Base-by-base conservation (phyloP, 2,113 vertebrate genomes). In the Nematolebias whitei region DNA sequence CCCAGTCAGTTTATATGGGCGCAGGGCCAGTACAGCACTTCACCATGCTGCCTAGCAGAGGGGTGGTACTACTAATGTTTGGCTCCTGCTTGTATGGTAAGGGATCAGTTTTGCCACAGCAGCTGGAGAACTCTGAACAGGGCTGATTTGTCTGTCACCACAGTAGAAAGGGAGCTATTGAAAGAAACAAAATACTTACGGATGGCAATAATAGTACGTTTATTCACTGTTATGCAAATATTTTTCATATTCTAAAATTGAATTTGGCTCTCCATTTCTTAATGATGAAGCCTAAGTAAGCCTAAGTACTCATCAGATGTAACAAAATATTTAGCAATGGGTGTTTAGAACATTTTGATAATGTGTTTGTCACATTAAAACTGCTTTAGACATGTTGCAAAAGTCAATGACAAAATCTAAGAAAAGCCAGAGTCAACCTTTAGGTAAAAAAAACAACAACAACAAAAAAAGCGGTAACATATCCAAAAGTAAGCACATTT, bases 11-110 rank as follows among this genome's bases (percentile, higher is more conserved):
- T 74, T 77, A 71, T 74, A 43, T 8, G 74, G 90, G 88, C 86
- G 47, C 0, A 0, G 11, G n/a, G 85, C 90, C 90, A 91, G 81
- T 5, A 32, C 63, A 72, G 82, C 85, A 87, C 88, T 89, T 79
- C 74, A 12, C 74, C 73, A 72, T 67, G 76, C 78, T 50, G 63
- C 78, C 68, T 39, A 80, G 78, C 65, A 74, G 53, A 75, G 66
- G 69, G 71, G 61, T 51, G 35, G 72, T 47, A 48, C 40, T 24
- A 72, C 74, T 65, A 71, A 83, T 82, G 85, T 82, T 84, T 83
- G 83, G 78, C 86, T 70, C 65, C 48, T 56, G 48, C 66, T 79
- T 40, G 45, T 44, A 69, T 66, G 73, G 63, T 75, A 80, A 72
- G 75, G 80, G 85, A 87, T 88, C 85, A 71, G 84, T 64, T 77